Base-by-base conservation (phyloP, 2,888 invertebrate species). In the Dicranocentrus wangi region DNA sequence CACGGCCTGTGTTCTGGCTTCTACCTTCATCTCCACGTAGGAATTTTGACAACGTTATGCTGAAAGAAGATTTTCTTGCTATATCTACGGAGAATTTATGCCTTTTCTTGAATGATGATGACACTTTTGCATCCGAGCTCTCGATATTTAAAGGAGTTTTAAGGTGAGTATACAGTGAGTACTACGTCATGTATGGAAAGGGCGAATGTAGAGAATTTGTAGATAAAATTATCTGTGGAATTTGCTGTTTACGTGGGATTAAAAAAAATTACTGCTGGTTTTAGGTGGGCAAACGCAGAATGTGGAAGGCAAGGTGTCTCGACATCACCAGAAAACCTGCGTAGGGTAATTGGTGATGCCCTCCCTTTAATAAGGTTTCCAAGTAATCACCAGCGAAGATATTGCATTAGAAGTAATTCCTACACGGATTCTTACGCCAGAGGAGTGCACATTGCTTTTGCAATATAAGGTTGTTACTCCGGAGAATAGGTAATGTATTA, bases 381-480 rank as follows among this genome's bases (percentile, higher is more conserved):
- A 0, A n/a, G 89, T 95, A 21, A 95, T 95, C 94, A 93, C 93
- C 0, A 93, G 94, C 0, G 94, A 95, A 88, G 95, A 95, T 88
- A 95, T 95, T 88, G 94, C 94, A 0, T 91, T 92, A 88, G 93
- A 93, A 0, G 92, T 93, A 0, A 93, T 94, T 0, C 93, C 93
- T 87, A 93, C 93, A 84, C 93, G 93, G 0, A 89, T 95, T 23
- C 89, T 95, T 0, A 92, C 93, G 3, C 47, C 78, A 19, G 82
- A 82, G 27, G 81, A 81, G 32, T 72, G 79, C 17, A 82, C 81
- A 3, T 39, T 82, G 21, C 73, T 84, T 3, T 65, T 84, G 27
- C 84, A 84, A 21, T 82, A 84, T 25, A 75, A 81, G 55, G 82
- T 81, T 5, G 84, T 84, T 1, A 43, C 68, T 53, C 66, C 77